Evolutionary conservation across 2,113 vertebrate genomes (phyloP).

Genomic region (Alethe castanea): DNA sequence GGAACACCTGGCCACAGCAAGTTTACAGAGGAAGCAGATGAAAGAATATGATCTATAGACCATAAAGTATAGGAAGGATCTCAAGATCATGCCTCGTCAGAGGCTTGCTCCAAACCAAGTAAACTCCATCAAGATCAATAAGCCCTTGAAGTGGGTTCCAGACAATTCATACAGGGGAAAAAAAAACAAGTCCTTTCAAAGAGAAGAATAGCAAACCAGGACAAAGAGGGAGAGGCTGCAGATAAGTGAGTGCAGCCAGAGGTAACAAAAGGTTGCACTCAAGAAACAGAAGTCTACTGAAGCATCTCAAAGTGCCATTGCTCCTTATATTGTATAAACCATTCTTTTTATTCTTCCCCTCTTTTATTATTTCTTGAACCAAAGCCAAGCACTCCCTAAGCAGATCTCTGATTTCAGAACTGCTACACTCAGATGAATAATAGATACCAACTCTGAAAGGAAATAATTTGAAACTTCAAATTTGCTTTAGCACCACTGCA

Average conservation of each 20-base stretch:
- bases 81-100: rapidly evolving
- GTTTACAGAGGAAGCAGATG: slow-evolving; percentile 1
- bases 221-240: not conserved
- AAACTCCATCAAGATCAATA: not conserved
- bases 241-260: not conserved
- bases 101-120: slow-evolving; percentile 16
- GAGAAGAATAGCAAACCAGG: not conserved
- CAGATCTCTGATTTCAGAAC: not conserved
- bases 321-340: not conserved
- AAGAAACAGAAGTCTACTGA: not conserved
- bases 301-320: not conserved
- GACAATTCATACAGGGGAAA: not conserved
- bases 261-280: not conserved
- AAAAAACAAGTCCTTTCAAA: not conserved
- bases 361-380: not conserved
- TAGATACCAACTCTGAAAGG: not conserved
- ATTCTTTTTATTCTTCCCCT: not conserved
- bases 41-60: not conserved
- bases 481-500: not conserved
- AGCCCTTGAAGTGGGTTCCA: not conserved
- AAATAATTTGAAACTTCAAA: not conserved
- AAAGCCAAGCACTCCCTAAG: not conserved
- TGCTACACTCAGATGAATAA: not conserved
- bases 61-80: not conserved
- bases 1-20: not conserved